Evolutionary conservation across 1,140 invertebrate species (phyloP).

Genomic region (Cydia amplana): DNA sequence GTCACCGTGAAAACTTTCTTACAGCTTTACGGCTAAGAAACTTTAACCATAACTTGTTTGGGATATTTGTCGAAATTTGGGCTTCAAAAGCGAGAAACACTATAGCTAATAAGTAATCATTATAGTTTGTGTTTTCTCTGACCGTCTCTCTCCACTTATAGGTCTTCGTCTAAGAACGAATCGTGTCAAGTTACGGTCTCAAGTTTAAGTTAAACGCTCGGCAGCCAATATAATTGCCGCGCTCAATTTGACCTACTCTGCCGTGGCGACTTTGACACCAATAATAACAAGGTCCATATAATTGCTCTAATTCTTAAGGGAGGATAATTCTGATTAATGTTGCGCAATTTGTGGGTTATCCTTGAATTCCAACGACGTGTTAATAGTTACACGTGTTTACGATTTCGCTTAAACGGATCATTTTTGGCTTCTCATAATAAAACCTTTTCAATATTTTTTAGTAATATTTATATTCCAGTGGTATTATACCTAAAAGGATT

Average conservation of each 20-base stretch:
- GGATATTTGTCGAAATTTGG: too few species aligned
- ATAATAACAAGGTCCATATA: background rate
- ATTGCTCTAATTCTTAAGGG: constrained; percentile 26
- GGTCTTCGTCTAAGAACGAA: background rate
- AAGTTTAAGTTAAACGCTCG: background rate
- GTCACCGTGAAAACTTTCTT: too few species aligned
- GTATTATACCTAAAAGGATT: too few species aligned
- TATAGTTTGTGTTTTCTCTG: too few species aligned
- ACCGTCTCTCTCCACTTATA: background rate
- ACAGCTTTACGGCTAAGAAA: too few species aligned
- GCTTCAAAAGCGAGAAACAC: too few species aligned
- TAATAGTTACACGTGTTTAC: background rate
- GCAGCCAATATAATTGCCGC: background rate
- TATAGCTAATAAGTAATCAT: too few species aligned
- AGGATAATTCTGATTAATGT: constrained; percentile 21
- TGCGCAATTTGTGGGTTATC: constrained; percentile 14
- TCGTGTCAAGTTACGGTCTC: background rate
- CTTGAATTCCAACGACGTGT: background rate
- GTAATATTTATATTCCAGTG: too few species aligned
- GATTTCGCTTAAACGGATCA: background rate
- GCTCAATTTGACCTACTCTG: background rate
- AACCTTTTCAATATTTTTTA: too few species aligned
- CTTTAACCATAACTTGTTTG: too few species aligned
- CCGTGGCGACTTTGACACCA: constrained; percentile 16
- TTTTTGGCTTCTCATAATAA: background rate